phyloP scores from a whole-genome alignment of 2,797 vertebrate species.

The Oreortyx pictus region DNA sequence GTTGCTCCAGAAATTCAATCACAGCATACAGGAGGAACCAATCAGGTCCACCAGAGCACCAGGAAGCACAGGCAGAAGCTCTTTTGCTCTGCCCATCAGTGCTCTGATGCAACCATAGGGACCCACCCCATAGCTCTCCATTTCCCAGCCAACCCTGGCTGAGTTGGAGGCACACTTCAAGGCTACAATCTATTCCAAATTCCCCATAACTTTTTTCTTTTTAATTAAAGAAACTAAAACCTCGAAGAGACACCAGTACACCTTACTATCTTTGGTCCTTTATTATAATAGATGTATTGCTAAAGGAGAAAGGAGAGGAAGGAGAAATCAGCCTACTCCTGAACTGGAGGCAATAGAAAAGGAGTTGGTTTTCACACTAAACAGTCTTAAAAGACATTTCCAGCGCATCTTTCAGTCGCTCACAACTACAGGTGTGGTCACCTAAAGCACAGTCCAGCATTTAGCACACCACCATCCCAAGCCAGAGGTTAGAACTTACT shows the following conservation, averaged over 20 bases:
- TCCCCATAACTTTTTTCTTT: background rate
- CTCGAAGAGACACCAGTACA: background rate
- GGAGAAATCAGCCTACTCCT: constrained; percentile 29
- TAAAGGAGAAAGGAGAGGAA: constrained; percentile 5
- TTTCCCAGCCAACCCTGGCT: background rate
- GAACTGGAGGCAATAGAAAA: background rate
- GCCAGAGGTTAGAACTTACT: background rate
- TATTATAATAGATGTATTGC: background rate
- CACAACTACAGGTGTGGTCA: background rate
- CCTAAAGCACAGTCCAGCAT: background rate
- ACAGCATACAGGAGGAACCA: background rate
- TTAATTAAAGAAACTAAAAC: background rate
- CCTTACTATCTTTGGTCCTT: background rate
- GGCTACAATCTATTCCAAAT: background rate
- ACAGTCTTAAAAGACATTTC: background rate
- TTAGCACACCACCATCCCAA: background rate
- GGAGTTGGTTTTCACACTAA: background rate
- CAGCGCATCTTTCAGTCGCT: background rate
- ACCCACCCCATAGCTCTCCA: background rate
- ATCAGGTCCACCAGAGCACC: background rate
- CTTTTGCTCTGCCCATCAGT: background rate
- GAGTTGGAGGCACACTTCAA: background rate
- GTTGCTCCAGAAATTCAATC: background rate
- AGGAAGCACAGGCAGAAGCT: background rate
- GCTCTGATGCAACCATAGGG: background rate